Evolutionary conservation across 2,797 vertebrate species (phyloP), one percentile per base, ranked within the genome.

Genomic region (Gambusia yucatana): DNA sequence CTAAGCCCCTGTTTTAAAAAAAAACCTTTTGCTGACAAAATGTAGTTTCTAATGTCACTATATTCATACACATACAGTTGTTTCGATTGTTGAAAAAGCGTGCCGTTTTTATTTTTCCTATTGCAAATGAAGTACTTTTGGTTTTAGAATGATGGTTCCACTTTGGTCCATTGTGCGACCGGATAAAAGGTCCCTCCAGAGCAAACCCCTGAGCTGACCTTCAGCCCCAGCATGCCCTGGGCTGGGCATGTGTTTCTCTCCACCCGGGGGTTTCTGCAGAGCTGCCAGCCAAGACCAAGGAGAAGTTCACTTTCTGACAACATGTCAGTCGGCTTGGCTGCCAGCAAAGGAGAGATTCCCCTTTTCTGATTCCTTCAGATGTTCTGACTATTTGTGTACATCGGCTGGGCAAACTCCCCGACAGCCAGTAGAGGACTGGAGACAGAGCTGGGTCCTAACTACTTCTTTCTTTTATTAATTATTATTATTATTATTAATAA

Each of bases 351-450:
- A 67, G 63, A 67, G 36, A 67, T 22, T 33, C 6, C 36, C 8
- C 20, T 67, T 22, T 20, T 22, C 20, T 25, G 36, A 41, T 41
- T 67, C 63, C 36, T 67, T 41, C 36, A 67, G 63, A 41, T 50
- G n/a, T 9, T 72, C 28, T 25, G 47, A 52, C 47, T 71, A 65
- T 79, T 43, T 71, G 47, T 74, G 69, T 70, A 73, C 76, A 25
- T 48, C 39, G 33, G 69, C 82, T 65, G 17, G 44, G n/a, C 6
- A 6, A 20, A 39, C 9, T 43, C 39, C 9, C 65, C 13, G 0
- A 41, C 41, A 41, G 65, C 20, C 39, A 43, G 10, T 5, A 11
- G 41, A 17, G 3, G 30, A 16, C 65, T 69, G 65, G 11, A n/a
- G 39, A 17, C 46, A 47, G 46, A 47, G 46, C 46, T 47, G 46